Evolutionary conservation across 2,888 invertebrate species (phyloP).

Genomic region (Laothoe populi): DNA sequence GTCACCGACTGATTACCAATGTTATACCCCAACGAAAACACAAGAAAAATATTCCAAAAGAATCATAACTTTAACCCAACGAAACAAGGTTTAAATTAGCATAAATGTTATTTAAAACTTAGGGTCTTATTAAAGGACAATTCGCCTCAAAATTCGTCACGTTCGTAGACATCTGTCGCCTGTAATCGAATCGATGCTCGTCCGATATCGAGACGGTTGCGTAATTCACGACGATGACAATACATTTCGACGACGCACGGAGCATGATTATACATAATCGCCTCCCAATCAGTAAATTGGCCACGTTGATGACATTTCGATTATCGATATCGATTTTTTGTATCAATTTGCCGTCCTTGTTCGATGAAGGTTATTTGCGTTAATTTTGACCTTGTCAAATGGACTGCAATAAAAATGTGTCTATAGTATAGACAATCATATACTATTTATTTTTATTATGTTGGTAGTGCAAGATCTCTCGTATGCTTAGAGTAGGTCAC

Average conservation of each 20-base stretch:
- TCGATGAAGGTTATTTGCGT: conserved; percentile 7
- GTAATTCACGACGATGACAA: conserved; percentile 83
- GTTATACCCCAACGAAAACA: conserved; percentile 66
- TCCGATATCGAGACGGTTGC: conserved; percentile 73
- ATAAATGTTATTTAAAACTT: conserved; percentile 34
- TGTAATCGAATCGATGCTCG: conserved; percentile 73
- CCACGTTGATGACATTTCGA: conserved; percentile 72
- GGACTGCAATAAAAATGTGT: not conserved
- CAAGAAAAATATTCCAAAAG: conserved; percentile 38
- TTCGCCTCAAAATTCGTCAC: conserved; percentile 81
- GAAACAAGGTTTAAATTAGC: conserved; percentile 39
- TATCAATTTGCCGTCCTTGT: conserved; percentile 26
- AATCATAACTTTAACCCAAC: conserved; percentile 42
- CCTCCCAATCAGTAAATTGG: conserved; percentile 66
- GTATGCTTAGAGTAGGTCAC: too few species aligned
- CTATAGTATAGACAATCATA: not conserved
- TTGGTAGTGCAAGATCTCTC: too few species aligned
- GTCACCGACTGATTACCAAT: conserved; percentile 82
- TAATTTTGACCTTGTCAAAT: conserved; percentile 5
- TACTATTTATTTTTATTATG: too few species aligned
- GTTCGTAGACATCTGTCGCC: conserved; percentile 83
- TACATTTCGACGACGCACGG: conserved; percentile 66
- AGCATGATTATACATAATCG: conserved; percentile 75
- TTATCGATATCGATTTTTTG: conserved; percentile 56
- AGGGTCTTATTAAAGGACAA: conserved; percentile 50